Evolutionary conservation across 2,113 vertebrate genomes (phyloP).

Genomic region (Gallinago jamesoni): DNA sequence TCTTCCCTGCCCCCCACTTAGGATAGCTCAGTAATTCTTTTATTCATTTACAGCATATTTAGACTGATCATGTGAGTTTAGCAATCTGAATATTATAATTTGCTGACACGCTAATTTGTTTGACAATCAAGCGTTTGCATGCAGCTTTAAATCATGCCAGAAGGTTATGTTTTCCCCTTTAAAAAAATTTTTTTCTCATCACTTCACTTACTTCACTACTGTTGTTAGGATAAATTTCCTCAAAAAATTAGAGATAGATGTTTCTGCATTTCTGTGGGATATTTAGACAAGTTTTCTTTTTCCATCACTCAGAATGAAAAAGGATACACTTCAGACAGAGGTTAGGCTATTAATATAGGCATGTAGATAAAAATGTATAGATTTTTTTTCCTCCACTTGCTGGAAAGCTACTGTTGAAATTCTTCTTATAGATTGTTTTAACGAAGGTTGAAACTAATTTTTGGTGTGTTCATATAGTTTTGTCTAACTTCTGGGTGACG

Average conservation of each 20-base stretch:
- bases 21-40: background rate
- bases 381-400: accelerated
- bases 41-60: background rate
- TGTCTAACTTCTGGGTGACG: background rate
- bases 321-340: background rate
- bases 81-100: background rate
- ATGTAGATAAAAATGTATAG: background rate
- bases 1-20: accelerated
- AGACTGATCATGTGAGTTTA: background rate
- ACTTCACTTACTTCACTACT: background rate
- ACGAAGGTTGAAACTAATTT: background rate
- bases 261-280: background rate
- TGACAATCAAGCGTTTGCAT: background rate
- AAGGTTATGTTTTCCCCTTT: background rate
- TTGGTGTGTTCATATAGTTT: background rate
- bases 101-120: background rate
- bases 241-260: background rate
- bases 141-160: background rate
- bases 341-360: background rate
- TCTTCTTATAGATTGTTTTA: background rate
- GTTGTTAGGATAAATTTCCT: background rate
- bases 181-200: background rate
- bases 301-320: background rate
- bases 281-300: slow-evolving; percentile 1
- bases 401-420: background rate